Evolutionary conservation across 2,888 invertebrate genomes (phyloP), one percentile per base, ranked within the genome.

Genomic region (Taphrorychus bicolor): DNA sequence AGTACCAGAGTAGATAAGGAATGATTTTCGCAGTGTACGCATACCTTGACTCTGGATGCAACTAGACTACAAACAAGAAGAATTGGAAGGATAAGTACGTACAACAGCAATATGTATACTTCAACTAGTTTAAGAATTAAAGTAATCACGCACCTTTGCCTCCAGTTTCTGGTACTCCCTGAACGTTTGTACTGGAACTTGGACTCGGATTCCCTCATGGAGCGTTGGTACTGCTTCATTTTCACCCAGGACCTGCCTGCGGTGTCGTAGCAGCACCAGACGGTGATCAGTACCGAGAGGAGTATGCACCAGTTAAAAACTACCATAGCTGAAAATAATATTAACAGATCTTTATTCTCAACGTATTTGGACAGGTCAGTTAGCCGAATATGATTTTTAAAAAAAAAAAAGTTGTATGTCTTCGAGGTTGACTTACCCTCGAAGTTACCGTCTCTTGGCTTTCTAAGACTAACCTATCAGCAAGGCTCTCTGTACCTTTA

Each of bases 201-300:
- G n/a, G 89, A 89, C 79, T 91, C 91, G 18, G 89, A 88, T 78
- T 91, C 90, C 73, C 89, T 86, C 88, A 92, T 88, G 71, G 92
- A 93, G 70, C 92, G 86, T 81, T 94, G 93, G 81, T 92, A 94
- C 76, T 92, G 87, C 81, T 93, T 93, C 92, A 94, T 92, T 83
- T 94, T 93, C 21, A 94, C 93, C 94, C 94, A 94, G 53, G 92
- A 92, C 58, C 92, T 84, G 14, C 94, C 94, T n/a, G 93, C 94
- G 0, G 91, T 86, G 82, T 94, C 94, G 82, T 91, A 94, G 2
- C 91, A 91, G 82, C 94, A 94, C 92, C 93, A 94, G 32, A 92
- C 88, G 3, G 92, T 92, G 72, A 92, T 87, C 70, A 92, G 78
- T 59, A 92, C 87, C 65, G 89, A 88, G 63, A 91, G 84, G 69